Evolutionary conservation across 1,140 invertebrate species (phyloP).

Genomic region (Formica exsecta): DNA sequence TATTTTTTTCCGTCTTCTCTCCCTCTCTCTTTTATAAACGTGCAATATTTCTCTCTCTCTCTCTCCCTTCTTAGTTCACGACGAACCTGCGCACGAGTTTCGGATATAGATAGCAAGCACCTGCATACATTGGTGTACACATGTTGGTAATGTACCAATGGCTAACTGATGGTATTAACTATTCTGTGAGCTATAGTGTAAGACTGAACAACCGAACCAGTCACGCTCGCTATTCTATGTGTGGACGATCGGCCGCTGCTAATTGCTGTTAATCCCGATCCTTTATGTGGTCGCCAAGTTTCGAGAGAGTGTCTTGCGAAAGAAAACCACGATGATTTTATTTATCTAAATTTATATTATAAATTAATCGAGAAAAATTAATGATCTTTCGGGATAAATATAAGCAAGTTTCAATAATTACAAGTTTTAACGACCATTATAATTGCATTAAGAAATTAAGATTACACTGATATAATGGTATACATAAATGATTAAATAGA

Average conservation of each 20-base stretch:
- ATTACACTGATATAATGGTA: too few relatives aligned
- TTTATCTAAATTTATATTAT: background rate
- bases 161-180: slow-evolving; percentile 51
- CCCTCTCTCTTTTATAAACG: background rate
- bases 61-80: slow-evolving; percentile 39
- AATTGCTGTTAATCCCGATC: slow-evolving; percentile 54
- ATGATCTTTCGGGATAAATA: background rate
- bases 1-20: background rate
- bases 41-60: background rate
- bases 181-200: slow-evolving; percentile 59
- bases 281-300: background rate
- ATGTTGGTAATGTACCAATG: slow-evolving; percentile 66
- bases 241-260: slow-evolving; percentile 52
- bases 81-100: slow-evolving; percentile 71
- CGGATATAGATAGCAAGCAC: slow-evolving; percentile 72
- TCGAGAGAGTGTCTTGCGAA: background rate
- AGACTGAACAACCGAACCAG: slow-evolving; percentile 62
- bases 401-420: background rate
- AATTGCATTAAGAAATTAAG: too few relatives aligned
- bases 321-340: background rate
- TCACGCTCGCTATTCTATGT: slow-evolving; percentile 67
- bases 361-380: background rate
- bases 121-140: slow-evolving; percentile 72
- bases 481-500: too few relatives aligned
- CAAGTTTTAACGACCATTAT: too few relatives aligned